A percentile compares a stretch with the other conserved stretches of the same genome.
These are phyloP conservation scores for Labeo rohita DNA, from an alignment of 2,113 vertebrate species.

Conservation along the genomic window DNA sequence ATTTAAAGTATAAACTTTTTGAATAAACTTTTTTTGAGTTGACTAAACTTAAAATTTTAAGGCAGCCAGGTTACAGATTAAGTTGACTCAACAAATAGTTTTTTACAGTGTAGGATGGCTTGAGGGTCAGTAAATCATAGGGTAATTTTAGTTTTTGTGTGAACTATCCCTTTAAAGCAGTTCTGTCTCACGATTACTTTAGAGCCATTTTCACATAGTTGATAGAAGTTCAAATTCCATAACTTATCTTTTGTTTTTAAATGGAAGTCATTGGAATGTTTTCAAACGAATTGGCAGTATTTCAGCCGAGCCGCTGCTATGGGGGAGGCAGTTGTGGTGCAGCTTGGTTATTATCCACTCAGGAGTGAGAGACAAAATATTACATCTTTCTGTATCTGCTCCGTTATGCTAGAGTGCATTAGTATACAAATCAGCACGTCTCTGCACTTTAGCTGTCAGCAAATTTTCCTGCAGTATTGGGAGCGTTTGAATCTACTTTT, in stretches of 20 bases:
- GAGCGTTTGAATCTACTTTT: neutral
- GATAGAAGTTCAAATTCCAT: neutral
- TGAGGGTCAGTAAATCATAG: too few species aligned
- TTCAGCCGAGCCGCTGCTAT: neutral
- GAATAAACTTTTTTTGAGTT: too few species aligned
- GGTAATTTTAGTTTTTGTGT: too few species aligned
- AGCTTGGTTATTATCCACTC: neutral
- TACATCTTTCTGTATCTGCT: neutral
- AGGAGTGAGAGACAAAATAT: constrained; percentile 7
- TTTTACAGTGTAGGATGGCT: too few species aligned
- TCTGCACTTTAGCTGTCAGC: constrained; percentile 22
- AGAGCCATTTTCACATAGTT: neutral
- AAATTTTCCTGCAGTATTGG: constrained; percentile 4
- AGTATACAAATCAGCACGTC: constrained; percentile 17
- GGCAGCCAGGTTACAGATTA: too few species aligned
- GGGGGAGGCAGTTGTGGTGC: neutral
- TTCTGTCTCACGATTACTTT: neutral
- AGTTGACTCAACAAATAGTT: too few species aligned
- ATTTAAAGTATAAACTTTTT: too few species aligned
- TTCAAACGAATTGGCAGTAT: neutral
- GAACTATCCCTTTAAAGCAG: too few species aligned
- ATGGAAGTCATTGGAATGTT: constrained; percentile 1
- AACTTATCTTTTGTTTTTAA: neutral
- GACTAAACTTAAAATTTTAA: too few species aligned
- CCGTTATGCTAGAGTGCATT: neutral